Evolutionary conservation across 2,888 invertebrate species (phyloP), one percentile per base, ranked within the genome.

Genomic region (Agrochola macilenta): DNA sequence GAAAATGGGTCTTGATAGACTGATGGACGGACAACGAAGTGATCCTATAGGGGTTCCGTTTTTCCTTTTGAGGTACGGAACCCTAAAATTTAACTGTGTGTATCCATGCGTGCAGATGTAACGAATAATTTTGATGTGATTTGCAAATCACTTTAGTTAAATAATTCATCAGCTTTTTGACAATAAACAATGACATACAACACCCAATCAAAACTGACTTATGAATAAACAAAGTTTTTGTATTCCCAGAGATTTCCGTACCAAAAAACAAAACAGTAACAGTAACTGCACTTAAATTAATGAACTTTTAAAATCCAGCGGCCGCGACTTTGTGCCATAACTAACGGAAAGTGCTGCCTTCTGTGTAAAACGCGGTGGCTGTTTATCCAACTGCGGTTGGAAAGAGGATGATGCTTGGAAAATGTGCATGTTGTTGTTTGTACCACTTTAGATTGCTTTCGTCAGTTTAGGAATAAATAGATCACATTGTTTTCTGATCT

Each of bases 231-330:
- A 52, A 39, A 17, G 0, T 8, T 12, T 35, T 17, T 12, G 2
- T 69, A 20, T 14, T 49, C 63, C 1, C 49, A 1, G 26, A 23
- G 20, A 73, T 39, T 58, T 39, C 7, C 26, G 20, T 35, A 52
- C 8, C 57, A 46, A 69, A 66, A 71, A 57, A 70, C 35, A 70
- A 70, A 77, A 74, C 35, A 52, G 35, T 30, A 73, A 35, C 54
- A 30, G 5, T 23, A 61, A 68, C 30, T n/a, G 58, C 35, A 20
- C 72, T 69, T 57, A 77, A 77, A 79, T 85, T 79, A 85, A 85
- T 63, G 61, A 85, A 85, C 77, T 85, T 84, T 85, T 70, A 75
- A 84, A 82, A 77, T 85, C 58, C 58, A 49, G 54, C 58, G 49
- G 64, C 61, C 35, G 43, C 30, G 43, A 70, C 79, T 82, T 65